Evolutionary conservation across 2,888 invertebrate genomes (phyloP).

Genomic region (Arrhopalites spinosus): DNA sequence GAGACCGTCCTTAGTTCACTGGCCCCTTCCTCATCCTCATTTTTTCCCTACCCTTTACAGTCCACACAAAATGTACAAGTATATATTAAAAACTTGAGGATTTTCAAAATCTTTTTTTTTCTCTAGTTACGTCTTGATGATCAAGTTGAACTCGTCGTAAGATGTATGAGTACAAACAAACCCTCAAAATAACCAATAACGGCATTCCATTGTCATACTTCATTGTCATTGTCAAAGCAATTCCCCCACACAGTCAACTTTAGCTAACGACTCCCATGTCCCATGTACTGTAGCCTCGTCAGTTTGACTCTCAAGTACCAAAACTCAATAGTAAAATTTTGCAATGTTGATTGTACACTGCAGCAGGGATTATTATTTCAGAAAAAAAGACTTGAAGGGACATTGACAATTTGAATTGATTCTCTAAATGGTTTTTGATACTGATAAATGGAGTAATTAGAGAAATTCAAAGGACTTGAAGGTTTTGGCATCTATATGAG

Average conservation of each 20-base stretch:
- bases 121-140: no score
- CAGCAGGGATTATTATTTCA: no score
- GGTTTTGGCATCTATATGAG: no score
- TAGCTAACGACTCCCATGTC: neutral
- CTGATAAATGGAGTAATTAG: no score
- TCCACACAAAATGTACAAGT: neutral
- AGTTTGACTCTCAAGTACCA: neutral
- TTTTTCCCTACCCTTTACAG: neutral
- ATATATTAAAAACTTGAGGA: no score
- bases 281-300: neutral
- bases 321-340: no score
- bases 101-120: no score
- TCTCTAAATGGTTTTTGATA: no score
- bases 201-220: neutral
- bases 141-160: neutral
- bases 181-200: slow-evolving; percentile 14
- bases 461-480: no score
- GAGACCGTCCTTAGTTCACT: slow-evolving; percentile 2
- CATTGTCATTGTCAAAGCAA: neutral
- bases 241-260: neutral
- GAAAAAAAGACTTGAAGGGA: no score
- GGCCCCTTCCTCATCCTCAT: neutral
- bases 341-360: no score
- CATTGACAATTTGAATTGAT: no score
- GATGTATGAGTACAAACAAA: slow-evolving; percentile 20